Evolutionary conservation across 2,113 vertebrate species (phyloP).

Genomic region (Neodon shergylaensis): DNA sequence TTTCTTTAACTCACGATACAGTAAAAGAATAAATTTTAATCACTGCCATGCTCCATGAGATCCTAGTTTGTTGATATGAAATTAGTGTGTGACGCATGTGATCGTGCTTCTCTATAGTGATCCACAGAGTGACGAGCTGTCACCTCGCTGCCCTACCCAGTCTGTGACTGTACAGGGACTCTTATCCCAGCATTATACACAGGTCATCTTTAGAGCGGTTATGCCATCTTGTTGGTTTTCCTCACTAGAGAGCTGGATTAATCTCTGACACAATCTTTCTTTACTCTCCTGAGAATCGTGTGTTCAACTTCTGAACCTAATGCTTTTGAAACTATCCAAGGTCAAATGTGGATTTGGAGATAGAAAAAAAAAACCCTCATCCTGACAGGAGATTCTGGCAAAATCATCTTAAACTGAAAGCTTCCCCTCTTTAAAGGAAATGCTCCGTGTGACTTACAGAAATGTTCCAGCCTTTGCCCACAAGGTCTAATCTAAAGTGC

Average conservation of each 20-base stretch:
- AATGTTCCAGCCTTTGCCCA: neutral
- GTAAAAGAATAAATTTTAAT: conserved; percentile 32
- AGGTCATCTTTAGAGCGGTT: conserved; percentile 7
- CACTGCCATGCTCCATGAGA: neutral
- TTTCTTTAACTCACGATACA: neutral
- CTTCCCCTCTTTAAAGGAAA: neutral
- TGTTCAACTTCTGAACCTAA: conserved; percentile 49
- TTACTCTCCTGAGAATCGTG: neutral
- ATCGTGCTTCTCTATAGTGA: neutral
- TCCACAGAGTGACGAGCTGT: neutral
- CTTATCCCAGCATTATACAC: neutral
- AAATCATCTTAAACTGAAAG: conserved; percentile 29
- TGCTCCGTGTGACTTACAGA: neutral
- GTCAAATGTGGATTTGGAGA: conserved; percentile 11
- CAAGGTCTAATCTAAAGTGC: conserved; percentile 41
- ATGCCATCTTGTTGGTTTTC: conserved; percentile 15
- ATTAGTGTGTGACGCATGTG: conserved; percentile 19
- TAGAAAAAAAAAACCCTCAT: neutral
- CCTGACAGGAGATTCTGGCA: neutral
- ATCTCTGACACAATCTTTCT: neutral
- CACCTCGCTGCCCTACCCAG: neutral
- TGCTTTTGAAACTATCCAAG: neutral
- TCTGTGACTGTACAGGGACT: conserved; percentile 15
- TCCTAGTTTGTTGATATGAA: neutral
- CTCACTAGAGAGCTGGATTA: conserved; percentile 1